A percentile compares a stretch with the other conserved stretches of the same genome.
These are phyloP conservation scores for Brachyhypopomus occidentalis DNA, from an alignment of 2,113 vertebrate species.

Conservation along the genomic window DNA sequence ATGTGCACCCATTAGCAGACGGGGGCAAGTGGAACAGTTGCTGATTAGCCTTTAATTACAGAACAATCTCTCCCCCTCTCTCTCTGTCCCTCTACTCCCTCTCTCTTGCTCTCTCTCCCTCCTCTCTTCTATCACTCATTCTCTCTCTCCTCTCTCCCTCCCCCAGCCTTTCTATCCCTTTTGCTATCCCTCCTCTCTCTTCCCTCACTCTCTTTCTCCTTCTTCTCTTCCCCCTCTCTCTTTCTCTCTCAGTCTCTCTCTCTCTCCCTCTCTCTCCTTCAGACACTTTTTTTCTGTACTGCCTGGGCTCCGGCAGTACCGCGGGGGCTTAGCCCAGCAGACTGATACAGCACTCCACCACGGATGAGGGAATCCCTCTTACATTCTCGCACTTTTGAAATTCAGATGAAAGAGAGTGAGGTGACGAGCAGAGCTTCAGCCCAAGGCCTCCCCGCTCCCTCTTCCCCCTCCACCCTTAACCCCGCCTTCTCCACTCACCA, in stretches of 20 bases:
- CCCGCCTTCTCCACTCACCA: too few relatives aligned
- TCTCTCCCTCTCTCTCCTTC: not conserved
- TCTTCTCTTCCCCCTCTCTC: not conserved
- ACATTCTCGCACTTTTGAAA: not conserved
- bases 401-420: constrained; percentile 9
- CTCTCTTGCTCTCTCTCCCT: not conserved
- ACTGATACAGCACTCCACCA: not conserved
- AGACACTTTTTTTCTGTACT: not conserved
- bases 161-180: too few relatives aligned
- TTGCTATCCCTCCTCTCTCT: not conserved
- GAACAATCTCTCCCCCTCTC: not conserved
- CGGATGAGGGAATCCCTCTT: constrained; percentile 5
- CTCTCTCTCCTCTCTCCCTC: too few relatives aligned
- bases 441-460: not conserved
- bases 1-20: constrained; percentile 17
- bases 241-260: not conserved
- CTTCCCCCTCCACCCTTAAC: too few relatives aligned
- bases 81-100: not conserved
- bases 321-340: not conserved
- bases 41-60: constrained; percentile 37
- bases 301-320: not conserved
- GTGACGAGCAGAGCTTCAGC: not conserved
- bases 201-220: not conserved
- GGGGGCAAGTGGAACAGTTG: not conserved
- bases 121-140: too few relatives aligned